A percentile compares a stretch with the other conserved stretches of the same genome.
Evolutionary conservation across 2,888 invertebrate genomes (phyloP).

Genomic region (Plebejus anna): DNA sequence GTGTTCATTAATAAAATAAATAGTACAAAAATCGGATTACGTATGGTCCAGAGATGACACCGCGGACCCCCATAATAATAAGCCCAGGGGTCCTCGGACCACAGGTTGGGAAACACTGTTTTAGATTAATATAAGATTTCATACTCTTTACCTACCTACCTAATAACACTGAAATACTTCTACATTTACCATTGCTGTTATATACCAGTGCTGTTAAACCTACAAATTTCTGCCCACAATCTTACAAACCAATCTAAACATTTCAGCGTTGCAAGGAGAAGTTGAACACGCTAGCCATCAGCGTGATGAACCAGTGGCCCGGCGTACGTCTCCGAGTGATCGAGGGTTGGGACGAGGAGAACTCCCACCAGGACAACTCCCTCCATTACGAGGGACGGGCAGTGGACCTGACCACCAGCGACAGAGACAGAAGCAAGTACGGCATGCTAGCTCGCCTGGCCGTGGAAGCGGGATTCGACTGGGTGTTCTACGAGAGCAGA

Average conservation of each 20-base stretch:
- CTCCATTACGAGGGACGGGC: constrained; percentile 98
- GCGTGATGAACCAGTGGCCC: constrained; percentile 99
- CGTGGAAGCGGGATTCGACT: constrained; percentile 98
- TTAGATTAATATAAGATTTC: too few species aligned
- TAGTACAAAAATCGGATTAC: too few species aligned
- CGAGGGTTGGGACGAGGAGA: constrained; percentile 97
- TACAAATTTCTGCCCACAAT: not conserved
- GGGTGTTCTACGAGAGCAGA: constrained; percentile 97
- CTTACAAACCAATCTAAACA: constrained; percentile 33
- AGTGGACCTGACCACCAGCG: constrained; percentile 96
- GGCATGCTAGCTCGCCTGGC: constrained; percentile 97
- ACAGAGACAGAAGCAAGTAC: constrained; percentile 94
- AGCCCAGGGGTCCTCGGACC: too few species aligned
- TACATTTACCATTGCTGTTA: too few species aligned
- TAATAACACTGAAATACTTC: too few species aligned
- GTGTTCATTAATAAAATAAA: too few species aligned
- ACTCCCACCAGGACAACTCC: constrained; percentile 87
- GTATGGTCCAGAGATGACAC: too few species aligned
- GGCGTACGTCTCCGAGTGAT: constrained; percentile 95
- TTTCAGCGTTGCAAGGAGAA: constrained; percentile 97
- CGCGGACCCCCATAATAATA: too few species aligned
- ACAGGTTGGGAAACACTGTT: too few species aligned
- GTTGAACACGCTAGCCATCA: constrained; percentile 94
- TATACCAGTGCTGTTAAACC: too few species aligned
- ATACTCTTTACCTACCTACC: too few species aligned